These are phyloP conservation scores for Chloebia gouldiae DNA, from an alignment of 2,113 vertebrate genomes.

Conservation along the genomic window DNA sequence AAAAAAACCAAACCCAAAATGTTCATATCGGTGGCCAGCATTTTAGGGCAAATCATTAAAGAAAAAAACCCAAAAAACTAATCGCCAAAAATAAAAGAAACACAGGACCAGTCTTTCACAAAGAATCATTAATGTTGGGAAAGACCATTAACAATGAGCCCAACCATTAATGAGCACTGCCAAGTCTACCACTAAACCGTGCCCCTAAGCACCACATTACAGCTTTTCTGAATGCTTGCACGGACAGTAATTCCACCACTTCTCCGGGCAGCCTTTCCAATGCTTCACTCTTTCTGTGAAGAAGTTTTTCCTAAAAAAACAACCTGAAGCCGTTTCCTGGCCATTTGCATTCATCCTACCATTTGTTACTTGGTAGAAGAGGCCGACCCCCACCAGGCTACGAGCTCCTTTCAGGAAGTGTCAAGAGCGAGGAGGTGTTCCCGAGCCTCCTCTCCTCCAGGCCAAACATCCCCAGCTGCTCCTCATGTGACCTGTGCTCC, in stretches of 20 bases:
- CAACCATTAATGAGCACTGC: not conserved
- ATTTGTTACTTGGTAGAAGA: not conserved
- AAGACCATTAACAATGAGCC: not conserved
- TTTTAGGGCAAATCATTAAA: not conserved
- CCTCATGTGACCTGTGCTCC: not conserved
- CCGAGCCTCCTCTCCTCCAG: not conserved
- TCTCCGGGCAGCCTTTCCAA: not conserved
- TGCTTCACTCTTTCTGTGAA: not conserved
- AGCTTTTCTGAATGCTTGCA: not conserved
- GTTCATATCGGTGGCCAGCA: not conserved
- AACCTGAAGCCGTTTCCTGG: too few relatives aligned
- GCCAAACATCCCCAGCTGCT: not conserved
- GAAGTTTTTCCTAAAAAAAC: not conserved
- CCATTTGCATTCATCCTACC: not conserved
- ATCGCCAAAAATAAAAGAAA: not conserved
- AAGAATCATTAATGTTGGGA: too few relatives aligned
- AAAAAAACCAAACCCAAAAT: accelerated
- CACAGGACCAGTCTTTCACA: accelerated
- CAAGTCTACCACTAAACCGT: not conserved
- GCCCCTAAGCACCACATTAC: too few relatives aligned
- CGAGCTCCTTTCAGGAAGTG: not conserved
- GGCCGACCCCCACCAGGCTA: not conserved
- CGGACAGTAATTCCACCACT: not conserved
- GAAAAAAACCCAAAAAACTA: not conserved
- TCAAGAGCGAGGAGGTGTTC: not conserved